phyloP scores from a whole-genome alignment of 2,888 invertebrate genomes.

The Thelaira solivaga region DNA sequence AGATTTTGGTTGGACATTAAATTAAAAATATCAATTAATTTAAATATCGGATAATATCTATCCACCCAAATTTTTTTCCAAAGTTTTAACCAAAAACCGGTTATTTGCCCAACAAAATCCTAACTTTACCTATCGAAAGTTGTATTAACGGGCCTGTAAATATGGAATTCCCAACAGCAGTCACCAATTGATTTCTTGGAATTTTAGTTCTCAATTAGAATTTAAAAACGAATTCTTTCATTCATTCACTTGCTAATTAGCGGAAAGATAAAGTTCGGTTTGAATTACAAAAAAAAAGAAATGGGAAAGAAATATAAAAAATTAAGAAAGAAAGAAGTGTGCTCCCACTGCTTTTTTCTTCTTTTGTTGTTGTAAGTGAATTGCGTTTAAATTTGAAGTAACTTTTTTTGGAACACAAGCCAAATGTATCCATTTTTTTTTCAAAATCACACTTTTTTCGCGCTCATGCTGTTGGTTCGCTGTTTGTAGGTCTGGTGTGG shows the following conservation, averaged over 20 bases:
- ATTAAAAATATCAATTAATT: too few species aligned
- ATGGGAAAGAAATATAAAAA: too few species aligned
- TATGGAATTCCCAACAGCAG: too few species aligned
- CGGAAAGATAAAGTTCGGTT: conserved; percentile 8
- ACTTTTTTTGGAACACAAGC: conserved; percentile 19
- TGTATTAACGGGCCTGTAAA: too few species aligned
- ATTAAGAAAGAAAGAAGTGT: conserved; percentile 15
- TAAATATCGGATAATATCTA: too few species aligned
- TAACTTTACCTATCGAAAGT: too few species aligned
- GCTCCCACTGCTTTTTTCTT: conserved; percentile 24
- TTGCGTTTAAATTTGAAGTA: conserved; percentile 38
- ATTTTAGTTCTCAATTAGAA: neutral
- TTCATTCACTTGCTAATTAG: conserved; percentile 48
- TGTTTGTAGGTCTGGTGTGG: too few species aligned
- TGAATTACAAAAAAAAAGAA: neutral
- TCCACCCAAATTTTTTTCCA: too few species aligned
- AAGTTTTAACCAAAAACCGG: too few species aligned
- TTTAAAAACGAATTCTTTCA: conserved; percentile 12
- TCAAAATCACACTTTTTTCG: conserved; percentile 44
- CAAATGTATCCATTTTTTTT: conserved; percentile 15
- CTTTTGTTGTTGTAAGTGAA: neutral
- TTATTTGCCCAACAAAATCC: too few species aligned
- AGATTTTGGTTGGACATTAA: too few species aligned
- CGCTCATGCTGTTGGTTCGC: conserved; percentile 19
- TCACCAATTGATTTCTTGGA: conserved; percentile 29